Evolutionary conservation across 2,888 invertebrate species (phyloP), one percentile per base, ranked within the genome.

Genomic region (Anaspis maculata): DNA sequence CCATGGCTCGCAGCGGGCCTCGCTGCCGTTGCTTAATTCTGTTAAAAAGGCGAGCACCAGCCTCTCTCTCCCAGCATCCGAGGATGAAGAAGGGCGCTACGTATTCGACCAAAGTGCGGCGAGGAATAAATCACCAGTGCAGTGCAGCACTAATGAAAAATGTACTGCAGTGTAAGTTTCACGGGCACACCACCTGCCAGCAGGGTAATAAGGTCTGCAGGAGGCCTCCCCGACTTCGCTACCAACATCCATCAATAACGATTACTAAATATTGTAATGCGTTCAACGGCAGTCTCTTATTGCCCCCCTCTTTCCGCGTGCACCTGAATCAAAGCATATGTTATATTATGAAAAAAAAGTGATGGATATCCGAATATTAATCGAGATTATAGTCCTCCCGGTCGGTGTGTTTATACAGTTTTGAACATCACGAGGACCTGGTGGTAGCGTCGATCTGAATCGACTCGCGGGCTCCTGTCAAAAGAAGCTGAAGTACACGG

Each of bases 191-290:
- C 61, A 44, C 62, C 61, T 54, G 61, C 56, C 40, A 58, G 45
- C 58, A 54, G 55, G 59, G 59, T 62, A 62, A 62, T 62, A 61
- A 59, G 61, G 50, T 56, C 61, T 45, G 51, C 57, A 49, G 61
- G 62, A 49, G 60, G 56, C 53, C 51, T 51, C 52, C 49, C 56
- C 51, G 44, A 44, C 41, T 43, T 48, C 48, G 60, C 59, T 62
- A 61, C 61, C 57, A 57, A 59, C 55, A 57, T 59, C 54, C 62
- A 61, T 61, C 59, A 62, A 61, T 60, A 56, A 58, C 53, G 51
- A 57, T 57, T 59, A 58, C 56, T 52, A 55, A 56, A 57, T 56
- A 56, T 56, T 55, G 55, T 21, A 16, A 56, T 55, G 55, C 51
- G 52, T 48, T 49, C 51, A 45, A 44, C 43, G 49, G 42, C n/a